These are phyloP conservation scores for Channallabes apus DNA, from an alignment of 2,797 vertebrate species.

Conservation along the genomic window DNA sequence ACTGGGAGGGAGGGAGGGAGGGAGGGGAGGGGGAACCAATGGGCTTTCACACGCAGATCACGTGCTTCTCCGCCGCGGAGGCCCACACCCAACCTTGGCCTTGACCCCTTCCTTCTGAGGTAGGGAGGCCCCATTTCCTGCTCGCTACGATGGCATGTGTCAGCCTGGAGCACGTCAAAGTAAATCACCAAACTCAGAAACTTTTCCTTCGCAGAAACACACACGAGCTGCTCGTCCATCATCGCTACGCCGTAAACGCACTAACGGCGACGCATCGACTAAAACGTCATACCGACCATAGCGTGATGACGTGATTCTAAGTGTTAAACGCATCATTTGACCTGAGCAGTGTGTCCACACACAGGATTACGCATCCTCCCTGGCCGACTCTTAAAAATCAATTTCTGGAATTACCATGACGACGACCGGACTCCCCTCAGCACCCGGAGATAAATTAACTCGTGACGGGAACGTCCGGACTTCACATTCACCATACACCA, in stretches of 20 bases:
- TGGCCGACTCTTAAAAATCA: conserved; percentile 47
- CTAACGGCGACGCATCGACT: not conserved
- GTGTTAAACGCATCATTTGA: conserved; percentile 19
- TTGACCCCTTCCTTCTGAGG: conserved; percentile 49
- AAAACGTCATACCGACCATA: not conserved
- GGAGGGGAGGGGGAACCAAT: conserved; percentile 35
- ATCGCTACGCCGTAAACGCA: no score
- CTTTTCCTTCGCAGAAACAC: not conserved
- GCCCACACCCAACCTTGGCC: conserved; percentile 51
- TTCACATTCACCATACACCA: conserved; percentile 10
- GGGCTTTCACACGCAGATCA: conserved; percentile 40
- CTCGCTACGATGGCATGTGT: conserved; percentile 33
- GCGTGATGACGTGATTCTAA: not conserved
- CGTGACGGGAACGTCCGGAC: conserved; percentile 35
- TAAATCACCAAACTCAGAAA: conserved; percentile 41
- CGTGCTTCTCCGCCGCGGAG: conserved; percentile 42
- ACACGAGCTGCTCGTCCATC: not conserved
- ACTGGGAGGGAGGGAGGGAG: not conserved
- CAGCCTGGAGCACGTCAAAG: conserved; percentile 48
- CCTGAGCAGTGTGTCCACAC: conserved; percentile 32
- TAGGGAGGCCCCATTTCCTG: conserved; percentile 50
- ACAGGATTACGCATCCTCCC: conserved; percentile 48
- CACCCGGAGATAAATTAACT: conserved; percentile 45
- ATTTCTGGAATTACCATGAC: conserved; percentile 53
- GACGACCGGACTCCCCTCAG: conserved; percentile 43